phyloP scores from a whole-genome alignment of 2,113 vertebrate species.

The Microcebus tavaratra region DNA sequence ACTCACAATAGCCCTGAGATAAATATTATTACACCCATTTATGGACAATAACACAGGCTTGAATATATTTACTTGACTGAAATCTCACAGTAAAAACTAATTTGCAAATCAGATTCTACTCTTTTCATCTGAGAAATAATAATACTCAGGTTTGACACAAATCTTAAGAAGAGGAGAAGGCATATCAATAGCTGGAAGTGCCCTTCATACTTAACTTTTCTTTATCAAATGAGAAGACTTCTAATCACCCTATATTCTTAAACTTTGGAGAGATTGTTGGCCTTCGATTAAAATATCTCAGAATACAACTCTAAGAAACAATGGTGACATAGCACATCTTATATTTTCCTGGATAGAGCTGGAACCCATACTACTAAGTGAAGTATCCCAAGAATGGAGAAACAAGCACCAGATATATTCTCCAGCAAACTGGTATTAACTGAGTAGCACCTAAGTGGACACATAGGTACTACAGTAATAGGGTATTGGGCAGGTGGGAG shows the following conservation, averaged over 20 bases:
- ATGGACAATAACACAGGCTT: background rate
- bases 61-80: background rate
- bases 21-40: background rate
- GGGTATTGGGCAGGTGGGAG: too few species aligned
- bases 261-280: background rate
- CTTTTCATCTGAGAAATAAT: background rate
- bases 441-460: too few species aligned
- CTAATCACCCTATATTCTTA: background rate
- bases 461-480: too few species aligned
- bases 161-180: background rate
- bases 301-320: background rate
- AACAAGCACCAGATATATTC: too few species aligned
- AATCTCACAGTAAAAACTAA: background rate
- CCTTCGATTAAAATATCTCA: constrained; percentile 1
- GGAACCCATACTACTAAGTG: too few species aligned
- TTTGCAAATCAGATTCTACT: background rate
- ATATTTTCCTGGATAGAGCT: too few species aligned
- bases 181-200: background rate
- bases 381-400: too few species aligned
- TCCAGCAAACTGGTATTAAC: too few species aligned
- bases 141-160: background rate
- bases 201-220: background rate
- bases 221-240: background rate
- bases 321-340: too few species aligned
- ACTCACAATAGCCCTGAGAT: background rate